Conservation (phyloP, 2,797 vertebrate genomes). For the Pangasius mekongensis region DNA sequence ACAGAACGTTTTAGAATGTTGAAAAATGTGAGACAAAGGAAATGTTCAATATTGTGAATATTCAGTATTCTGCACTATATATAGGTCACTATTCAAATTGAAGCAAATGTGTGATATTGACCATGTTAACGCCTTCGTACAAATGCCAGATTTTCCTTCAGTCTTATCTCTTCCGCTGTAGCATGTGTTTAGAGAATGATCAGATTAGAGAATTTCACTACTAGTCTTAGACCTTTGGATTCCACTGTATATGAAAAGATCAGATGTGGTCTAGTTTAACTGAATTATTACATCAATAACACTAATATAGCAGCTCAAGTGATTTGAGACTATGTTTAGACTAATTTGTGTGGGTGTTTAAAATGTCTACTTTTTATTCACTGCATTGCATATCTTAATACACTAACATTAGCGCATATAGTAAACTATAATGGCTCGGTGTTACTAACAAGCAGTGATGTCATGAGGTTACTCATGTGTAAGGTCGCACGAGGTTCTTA, state of each 20-base stretch:
- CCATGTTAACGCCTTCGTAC: background rate
- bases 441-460: slow-evolving; percentile 54
- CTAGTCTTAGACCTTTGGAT: background rate
- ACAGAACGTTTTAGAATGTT: background rate
- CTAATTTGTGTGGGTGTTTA: background rate
- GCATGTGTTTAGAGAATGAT: background rate
- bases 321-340: background rate
- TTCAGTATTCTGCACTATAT: background rate
- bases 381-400: too few species aligned
- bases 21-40: background rate
- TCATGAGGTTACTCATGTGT: slow-evolving; percentile 62
- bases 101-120: background rate
- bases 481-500: slow-evolving; percentile 9
- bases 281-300: background rate
- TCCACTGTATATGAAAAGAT: background rate
- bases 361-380: background rate
- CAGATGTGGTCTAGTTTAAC: background rate
- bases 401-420: background rate
- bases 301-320: background rate
- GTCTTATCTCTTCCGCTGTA: background rate
- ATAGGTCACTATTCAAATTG: background rate
- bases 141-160: background rate
- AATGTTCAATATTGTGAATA: background rate
- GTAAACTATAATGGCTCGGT: background rate
- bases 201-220: background rate